These are phyloP conservation scores for Drosophila birchii DNA, from an alignment of 2,888 invertebrate species.

Conservation along the genomic window DNA sequence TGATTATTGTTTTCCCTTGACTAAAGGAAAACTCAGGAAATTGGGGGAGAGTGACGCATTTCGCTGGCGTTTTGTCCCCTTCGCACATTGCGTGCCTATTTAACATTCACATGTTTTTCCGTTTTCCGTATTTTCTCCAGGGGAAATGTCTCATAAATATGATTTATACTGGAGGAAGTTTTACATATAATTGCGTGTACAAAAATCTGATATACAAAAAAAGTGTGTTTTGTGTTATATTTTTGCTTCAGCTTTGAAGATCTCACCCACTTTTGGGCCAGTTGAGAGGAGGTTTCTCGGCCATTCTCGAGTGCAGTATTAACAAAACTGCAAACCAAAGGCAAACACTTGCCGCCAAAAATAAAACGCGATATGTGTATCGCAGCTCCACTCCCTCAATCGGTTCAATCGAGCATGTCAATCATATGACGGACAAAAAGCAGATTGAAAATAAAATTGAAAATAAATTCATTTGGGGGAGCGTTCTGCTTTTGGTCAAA, in stretches of 20 bases:
- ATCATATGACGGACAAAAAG: conserved; percentile 47
- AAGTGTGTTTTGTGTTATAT: conserved; percentile 1
- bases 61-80: conserved; percentile 27
- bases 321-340: conserved; percentile 45
- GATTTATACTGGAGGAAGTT: conserved; percentile 58
- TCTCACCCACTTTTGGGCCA: conserved; percentile 16
- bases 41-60: conserved; percentile 28
- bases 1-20: conserved; percentile 33
- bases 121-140: conserved; percentile 34
- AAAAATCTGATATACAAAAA: conserved; percentile 34
- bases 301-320: conserved; percentile 40
- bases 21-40: conserved; percentile 19
- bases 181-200: conserved; percentile 34
- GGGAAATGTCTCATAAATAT: conserved; percentile 76
- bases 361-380: conserved; percentile 39
- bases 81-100: conserved; percentile 67
- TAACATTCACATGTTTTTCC: conserved; percentile 61
- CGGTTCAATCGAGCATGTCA: conserved; percentile 52
- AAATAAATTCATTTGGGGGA: conserved; percentile 41
- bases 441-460: conserved; percentile 43
- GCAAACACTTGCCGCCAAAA: conserved; percentile 46
- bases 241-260: conserved; percentile 4
- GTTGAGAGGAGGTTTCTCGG: conserved; percentile 31
- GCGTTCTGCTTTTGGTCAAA: conserved; percentile 3
- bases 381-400: conserved; percentile 16